Conservation (phyloP, 1,140 invertebrate genomes). For the Calosoma granatense region DNA sequence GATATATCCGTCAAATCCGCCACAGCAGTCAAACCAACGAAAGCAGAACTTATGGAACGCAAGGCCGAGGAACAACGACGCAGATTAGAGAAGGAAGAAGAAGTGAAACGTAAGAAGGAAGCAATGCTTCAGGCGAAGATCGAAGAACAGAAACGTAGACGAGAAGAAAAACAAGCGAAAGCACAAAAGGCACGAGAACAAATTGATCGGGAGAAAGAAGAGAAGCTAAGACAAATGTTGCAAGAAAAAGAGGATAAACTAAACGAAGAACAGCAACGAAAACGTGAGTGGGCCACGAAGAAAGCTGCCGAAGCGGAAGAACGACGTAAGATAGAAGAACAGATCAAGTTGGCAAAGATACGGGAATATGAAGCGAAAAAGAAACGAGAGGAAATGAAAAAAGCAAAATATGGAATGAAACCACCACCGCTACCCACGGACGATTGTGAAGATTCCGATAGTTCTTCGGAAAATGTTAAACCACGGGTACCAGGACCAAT, state of each 20-base stretch:
- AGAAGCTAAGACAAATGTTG: slow-evolving; percentile 38
- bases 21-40: slow-evolving; percentile 7
- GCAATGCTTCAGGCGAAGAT: slow-evolving; percentile 22
- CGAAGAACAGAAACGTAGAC: slow-evolving; percentile 45
- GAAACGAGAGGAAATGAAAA: slow-evolving; percentile 22
- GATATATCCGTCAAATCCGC: slow-evolving; percentile 8
- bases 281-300: slow-evolving; percentile 23
- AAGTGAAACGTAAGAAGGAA: slow-evolving; percentile 31
- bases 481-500: slow-evolving; percentile 38
- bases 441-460: slow-evolving; percentile 43
- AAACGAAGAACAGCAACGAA: slow-evolving; percentile 40
- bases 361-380: slow-evolving; percentile 19
- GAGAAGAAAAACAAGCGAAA: slow-evolving; percentile 47
- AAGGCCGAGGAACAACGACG: slow-evolving; percentile 26
- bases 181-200: slow-evolving; percentile 44
- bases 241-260: slow-evolving; percentile 41
- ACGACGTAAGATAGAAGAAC: slow-evolving; percentile 22
- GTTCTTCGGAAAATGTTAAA: slow-evolving; percentile 28
- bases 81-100: slow-evolving; percentile 34
- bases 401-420: slow-evolving; percentile 27
- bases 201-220: slow-evolving; percentile 44
- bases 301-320: slow-evolving; percentile 34
- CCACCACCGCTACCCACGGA: slow-evolving; percentile 38
- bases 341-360: slow-evolving; percentile 8
- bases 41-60: slow-evolving; percentile 23